Base-by-base conservation (phyloP, 2,797 vertebrate genomes). In the Erpetoichthys calabaricus region DNA sequence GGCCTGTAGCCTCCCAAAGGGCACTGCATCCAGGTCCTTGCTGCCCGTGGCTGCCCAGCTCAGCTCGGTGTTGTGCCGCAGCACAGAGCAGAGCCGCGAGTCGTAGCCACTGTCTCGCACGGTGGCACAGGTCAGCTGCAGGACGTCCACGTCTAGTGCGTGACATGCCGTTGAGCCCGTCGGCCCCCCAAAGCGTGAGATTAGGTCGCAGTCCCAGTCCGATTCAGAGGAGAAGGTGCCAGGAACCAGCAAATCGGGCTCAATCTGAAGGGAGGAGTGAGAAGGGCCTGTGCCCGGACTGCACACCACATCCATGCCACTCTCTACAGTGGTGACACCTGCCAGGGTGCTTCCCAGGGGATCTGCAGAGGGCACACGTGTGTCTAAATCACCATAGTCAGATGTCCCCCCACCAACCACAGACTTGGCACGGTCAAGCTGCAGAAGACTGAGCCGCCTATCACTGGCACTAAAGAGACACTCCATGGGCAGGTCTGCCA, bases 171-270 rank as follows among this genome's bases (percentile, higher is more conserved):
- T 57, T 3, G 55, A 0, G 0, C 59, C 58, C 0, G 47, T 64
- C 4, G 56, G 42, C 0, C 59, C 55, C 0, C 3, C 51, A 0
- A 76, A 69, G 0, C 55, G 57, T 0, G 80, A 75, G 57, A 85
- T 60, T 58, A 90, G 73, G 44, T 75, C 76, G 2, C 66, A 63
- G 62, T 79, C 84, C 84, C 79, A 83, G 62, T 80, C 79, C 0
- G 81, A 81, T 51, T 73, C 73, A 0, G 62, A 85, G 5, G 71
- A 86, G 42, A 74, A 70, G 0, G 44, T 61, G 5, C 78, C n/a
- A 67, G 81, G 63, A 3, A 60, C 68, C 56, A 66, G 10, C 0
- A 64, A 74, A 50, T 64, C 65, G 0, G 78, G 68, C 45, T 84
- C 82, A 8, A 80, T 79, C 58, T 65, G 70, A 51, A 74, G 6